Percentiles rank a stretch among this genome's conserved stretches.
These are phyloP conservation scores for Otus sunia DNA, from an alignment of 2,113 vertebrate genomes.

Conservation along the genomic window DNA sequence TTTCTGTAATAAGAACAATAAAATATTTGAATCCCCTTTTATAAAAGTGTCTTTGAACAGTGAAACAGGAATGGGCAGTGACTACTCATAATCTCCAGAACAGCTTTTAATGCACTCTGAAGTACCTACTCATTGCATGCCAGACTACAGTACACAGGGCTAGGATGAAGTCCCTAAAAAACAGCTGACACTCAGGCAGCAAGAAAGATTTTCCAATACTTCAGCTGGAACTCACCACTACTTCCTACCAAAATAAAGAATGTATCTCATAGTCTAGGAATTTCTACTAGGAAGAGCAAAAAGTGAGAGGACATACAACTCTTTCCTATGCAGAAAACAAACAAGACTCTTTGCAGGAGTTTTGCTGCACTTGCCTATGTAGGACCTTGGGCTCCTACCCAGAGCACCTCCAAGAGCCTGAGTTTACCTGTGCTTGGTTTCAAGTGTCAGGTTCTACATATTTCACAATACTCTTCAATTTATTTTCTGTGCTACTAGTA, in stretches of 20 bases:
- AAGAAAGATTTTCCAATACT: slow-evolving; percentile 63
- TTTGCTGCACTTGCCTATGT: not conserved
- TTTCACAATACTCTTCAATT: not conserved
- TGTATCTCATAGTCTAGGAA: slow-evolving; percentile 54
- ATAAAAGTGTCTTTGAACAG: not conserved
- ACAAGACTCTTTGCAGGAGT: not conserved
- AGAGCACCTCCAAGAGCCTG: not conserved
- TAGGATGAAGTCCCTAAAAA: slow-evolving; percentile 9
- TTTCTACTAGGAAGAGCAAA: slow-evolving; percentile 38
- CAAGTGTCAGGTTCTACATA: not conserved
- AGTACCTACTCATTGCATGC: not conserved
- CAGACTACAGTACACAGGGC: not conserved
- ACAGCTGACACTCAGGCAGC: not conserved
- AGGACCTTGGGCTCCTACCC: not conserved
- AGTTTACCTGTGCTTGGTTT: not conserved
- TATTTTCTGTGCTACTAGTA: not conserved
- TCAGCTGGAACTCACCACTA: slow-evolving; percentile 43
- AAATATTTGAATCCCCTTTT: not conserved
- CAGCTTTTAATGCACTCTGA: not conserved
- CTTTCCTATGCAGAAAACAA: not conserved
- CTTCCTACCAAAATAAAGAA: slow-evolving; percentile 48
- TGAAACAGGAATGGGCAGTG: not conserved
- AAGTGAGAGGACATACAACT: not conserved
- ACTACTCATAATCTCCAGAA: not conserved
- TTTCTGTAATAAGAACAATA: not conserved